Percentiles rank a stretch among this genome's conserved stretches.
These are phyloP conservation scores for Ischnus inquisitorius DNA, from an alignment of 2,888 invertebrate species.

Conservation along the genomic window DNA sequence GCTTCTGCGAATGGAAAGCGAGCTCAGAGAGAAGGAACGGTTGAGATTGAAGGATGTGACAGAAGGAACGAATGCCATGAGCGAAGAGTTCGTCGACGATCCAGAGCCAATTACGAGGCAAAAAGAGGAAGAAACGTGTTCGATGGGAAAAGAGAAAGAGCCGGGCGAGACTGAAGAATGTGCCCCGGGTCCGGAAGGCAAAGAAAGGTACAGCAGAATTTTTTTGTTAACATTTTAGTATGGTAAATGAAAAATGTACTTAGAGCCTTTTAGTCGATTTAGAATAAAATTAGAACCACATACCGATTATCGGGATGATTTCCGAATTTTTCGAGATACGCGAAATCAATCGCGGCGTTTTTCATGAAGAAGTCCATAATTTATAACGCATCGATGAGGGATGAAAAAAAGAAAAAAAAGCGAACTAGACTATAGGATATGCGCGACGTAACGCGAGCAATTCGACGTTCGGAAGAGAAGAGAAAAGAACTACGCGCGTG, in stretches of 20 bases:
- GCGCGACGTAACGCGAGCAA: background rate
- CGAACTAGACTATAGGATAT: background rate
- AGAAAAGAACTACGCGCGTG: background rate
- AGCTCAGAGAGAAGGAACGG: conserved; percentile 17
- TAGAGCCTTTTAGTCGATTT: too few species aligned
- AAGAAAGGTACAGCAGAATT: conserved; percentile 46
- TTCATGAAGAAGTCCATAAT: background rate
- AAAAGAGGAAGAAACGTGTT: background rate
- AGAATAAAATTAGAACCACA: background rate
- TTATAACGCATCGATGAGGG: background rate
- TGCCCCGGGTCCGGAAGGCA: background rate
- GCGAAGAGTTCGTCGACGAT: conserved; percentile 24
- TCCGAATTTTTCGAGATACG: background rate
- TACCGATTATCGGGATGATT: background rate
- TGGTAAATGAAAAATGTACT: too few species aligned
- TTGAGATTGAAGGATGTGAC: background rate
- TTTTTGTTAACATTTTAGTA: background rate
- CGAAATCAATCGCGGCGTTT: background rate
- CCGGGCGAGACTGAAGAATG: background rate
- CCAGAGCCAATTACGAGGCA: background rate
- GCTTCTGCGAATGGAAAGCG: conserved; percentile 73
- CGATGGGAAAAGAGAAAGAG: conserved; percentile 16
- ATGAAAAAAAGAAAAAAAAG: background rate
- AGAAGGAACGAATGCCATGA: background rate
- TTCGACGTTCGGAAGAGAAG: conserved; percentile 19